Percentiles rank a stretch among this genome's conserved stretches.
Evolutionary conservation across 2,797 vertebrate species (phyloP).

Genomic region (Acrocephalus scirpaceus): DNA sequence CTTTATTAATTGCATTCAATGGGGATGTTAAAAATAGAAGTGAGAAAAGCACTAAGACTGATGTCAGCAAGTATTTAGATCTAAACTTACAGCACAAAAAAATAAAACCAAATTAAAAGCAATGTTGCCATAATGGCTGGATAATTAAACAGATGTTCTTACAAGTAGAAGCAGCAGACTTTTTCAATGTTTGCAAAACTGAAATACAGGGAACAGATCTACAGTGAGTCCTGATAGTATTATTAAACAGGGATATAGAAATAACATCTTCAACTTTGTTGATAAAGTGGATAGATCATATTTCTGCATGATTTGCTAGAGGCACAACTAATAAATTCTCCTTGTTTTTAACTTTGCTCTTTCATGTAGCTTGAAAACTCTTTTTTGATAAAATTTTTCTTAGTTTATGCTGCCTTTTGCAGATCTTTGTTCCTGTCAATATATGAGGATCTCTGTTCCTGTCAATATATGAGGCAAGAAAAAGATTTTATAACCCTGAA

Average conservation of each 20-base stretch:
- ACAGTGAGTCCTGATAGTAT: not conserved
- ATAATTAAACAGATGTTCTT: not conserved
- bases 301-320: not conserved
- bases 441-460: not conserved
- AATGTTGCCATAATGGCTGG: not conserved
- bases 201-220: not conserved
- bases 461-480: not conserved
- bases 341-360: not conserved
- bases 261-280: not conserved
- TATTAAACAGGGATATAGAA: not conserved
- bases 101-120: not conserved
- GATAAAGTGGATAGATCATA: not conserved
- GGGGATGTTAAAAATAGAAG: not conserved
- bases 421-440: not conserved
- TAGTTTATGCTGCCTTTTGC: not conserved
- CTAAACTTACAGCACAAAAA: not conserved
- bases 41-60: not conserved
- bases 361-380: not conserved
- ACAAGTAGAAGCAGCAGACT: not conserved
- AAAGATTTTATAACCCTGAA: not conserved
- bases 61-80: not conserved
- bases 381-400: not conserved
- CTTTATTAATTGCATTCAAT: not conserved
- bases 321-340: not conserved
- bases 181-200: not conserved